These are phyloP conservation scores for Pteronura brasiliensis DNA, from an alignment of 2,113 vertebrate species.

Conservation along the genomic window DNA sequence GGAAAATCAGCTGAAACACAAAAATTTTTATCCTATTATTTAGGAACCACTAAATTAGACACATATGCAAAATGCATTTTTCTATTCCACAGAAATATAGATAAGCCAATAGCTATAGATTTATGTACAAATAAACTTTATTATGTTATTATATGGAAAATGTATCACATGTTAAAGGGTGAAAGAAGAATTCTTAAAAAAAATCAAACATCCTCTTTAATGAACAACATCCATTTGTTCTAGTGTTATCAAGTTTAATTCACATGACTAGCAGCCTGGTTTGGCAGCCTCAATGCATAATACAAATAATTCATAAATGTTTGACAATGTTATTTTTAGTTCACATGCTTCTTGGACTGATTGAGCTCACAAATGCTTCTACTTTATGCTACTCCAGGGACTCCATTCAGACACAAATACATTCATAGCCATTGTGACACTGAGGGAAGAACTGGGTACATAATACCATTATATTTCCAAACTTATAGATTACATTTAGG, in stretches of 20 bases:
- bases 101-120: slow-evolving; percentile 9
- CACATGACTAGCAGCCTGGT: slow-evolving; percentile 60
- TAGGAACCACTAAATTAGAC: slow-evolving; percentile 61
- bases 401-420: slow-evolving; percentile 69
- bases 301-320: slow-evolving; percentile 67
- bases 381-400: slow-evolving; percentile 79
- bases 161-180: slow-evolving; percentile 6
- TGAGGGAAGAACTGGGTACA: slow-evolving; percentile 45
- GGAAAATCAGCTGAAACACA: slow-evolving; percentile 59
- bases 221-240: slow-evolving; percentile 55
- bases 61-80: slow-evolving; percentile 55
- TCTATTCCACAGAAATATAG: neutral
- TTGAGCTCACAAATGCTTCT: slow-evolving; percentile 64
- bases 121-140: slow-evolving; percentile 42
- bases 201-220: slow-evolving; percentile 62
- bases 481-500: neutral
- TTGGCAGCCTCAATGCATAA: slow-evolving; percentile 70
- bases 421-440: slow-evolving; percentile 73
- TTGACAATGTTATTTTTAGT: slow-evolving; percentile 75
- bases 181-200: slow-evolving; percentile 41
- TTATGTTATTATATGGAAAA: slow-evolving; percentile 15
- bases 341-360: slow-evolving; percentile 71
- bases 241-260: slow-evolving; percentile 44
- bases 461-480: slow-evolving; percentile 51
- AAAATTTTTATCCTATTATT: slow-evolving; percentile 57